phyloP scores from a whole-genome alignment of 1,140 invertebrate species.

The Macrobrachium nipponense region DNA sequence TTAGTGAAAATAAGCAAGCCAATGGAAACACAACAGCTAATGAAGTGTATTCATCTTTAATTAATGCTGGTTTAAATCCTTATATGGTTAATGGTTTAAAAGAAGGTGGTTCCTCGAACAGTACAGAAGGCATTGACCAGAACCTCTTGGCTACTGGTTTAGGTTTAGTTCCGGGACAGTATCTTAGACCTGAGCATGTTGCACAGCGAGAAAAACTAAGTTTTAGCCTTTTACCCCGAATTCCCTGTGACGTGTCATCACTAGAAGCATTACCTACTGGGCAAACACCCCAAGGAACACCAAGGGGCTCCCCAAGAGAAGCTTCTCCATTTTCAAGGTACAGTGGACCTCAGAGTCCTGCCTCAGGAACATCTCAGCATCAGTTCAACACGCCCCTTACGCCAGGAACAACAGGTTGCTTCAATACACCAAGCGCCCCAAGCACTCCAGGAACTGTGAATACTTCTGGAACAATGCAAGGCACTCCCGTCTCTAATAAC shows the following conservation, averaged over 20 bases:
- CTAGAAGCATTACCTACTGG: slow-evolving; percentile 66
- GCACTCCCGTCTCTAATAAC: slow-evolving; percentile 13
- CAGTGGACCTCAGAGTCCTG: slow-evolving; percentile 40
- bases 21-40: slow-evolving; percentile 30
- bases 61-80: slow-evolving; percentile 31
- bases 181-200: slow-evolving; percentile 61
- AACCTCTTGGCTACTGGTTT: slow-evolving; percentile 62
- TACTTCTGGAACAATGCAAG: slow-evolving; percentile 9
- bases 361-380: slow-evolving; percentile 11
- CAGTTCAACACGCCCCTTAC: background rate
- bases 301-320: slow-evolving; percentile 47
- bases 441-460: slow-evolving; percentile 18
- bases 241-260: slow-evolving; percentile 74
- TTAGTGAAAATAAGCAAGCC: slow-evolving; percentile 10
- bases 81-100: slow-evolving; percentile 51
- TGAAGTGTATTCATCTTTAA: slow-evolving; percentile 41
- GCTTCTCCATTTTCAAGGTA: slow-evolving; percentile 64
- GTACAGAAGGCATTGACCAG: slow-evolving; percentile 52
- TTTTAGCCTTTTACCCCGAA: slow-evolving; percentile 76
- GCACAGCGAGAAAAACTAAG: slow-evolving; percentile 69
- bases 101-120: slow-evolving; percentile 15
- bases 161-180: slow-evolving; percentile 63
- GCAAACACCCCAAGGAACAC: slow-evolving; percentile 54
- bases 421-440: slow-evolving; percentile 20
- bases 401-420: background rate